Evolutionary conservation across 2,888 invertebrate genomes (phyloP), one percentile per base, ranked within the genome.

Genomic region (Noctua janthe): DNA sequence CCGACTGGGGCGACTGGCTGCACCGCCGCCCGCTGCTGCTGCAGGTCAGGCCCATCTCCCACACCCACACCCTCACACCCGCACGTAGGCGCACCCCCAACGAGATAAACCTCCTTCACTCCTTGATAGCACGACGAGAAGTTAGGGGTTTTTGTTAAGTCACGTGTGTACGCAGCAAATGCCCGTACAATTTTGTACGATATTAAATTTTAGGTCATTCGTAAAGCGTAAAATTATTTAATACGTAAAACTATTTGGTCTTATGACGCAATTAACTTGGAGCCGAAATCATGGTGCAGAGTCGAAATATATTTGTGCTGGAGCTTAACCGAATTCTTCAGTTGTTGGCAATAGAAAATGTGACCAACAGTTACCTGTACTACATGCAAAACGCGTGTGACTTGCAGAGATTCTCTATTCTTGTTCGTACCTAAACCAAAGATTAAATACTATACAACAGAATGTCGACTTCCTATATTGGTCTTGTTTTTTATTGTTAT

Each of bases 21-120:
- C 97, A 97, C 97, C 97, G 96, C 96, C 98, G 98, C 97, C 98
- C 98, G 97, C 97, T 98, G 97, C 98, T 98, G 97, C 97, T 98
- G 97, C 98, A 98, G 98, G 98, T 98, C 98, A 98, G 98, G 94
- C 86, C 81, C 85, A 47, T 15, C 47, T 69, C 69, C 69, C 69
- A n/a, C 69, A 69, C 69, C 66, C 69, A 49, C 74, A 78, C 62
- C 81, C 74, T 20, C 54, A 83, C 81, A 70, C 75, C 78, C 67
- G 76, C 83, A 81, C 79, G 76, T 77, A 83, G 84, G 51, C 72
- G 66, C 71, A 72, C 70, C 59, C 80, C 54, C 54, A 20, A 23
- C 23, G 51, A 17, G 51, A 76, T 64, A 43, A 13, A 70, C 11
- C 13, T 77, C 80, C 85, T 51, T 64, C 49, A 71, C 49, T 62